Evolutionary conservation across 2,888 invertebrate genomes (phyloP).

Genomic region (Scaptomyza tumidula): DNA sequence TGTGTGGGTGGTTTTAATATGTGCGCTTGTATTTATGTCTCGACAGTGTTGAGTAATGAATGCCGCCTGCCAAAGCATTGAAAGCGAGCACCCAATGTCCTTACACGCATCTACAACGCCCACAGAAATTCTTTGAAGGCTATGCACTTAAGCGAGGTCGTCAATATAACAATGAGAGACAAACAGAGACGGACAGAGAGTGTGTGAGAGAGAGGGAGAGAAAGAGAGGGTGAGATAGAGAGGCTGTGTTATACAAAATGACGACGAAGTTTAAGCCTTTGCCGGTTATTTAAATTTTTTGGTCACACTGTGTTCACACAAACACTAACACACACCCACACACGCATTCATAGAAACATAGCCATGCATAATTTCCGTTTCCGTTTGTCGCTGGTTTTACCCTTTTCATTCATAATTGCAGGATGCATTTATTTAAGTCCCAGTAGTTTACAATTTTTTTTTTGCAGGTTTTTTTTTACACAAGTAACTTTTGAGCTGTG

Average conservation of each 20-base stretch:
- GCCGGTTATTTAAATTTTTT: slow-evolving; percentile 47
- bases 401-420: slow-evolving; percentile 74
- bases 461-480: not conserved
- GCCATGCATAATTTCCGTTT: slow-evolving; percentile 48
- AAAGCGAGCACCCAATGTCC: slow-evolving; percentile 69
- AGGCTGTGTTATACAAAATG: slow-evolving; percentile 44
- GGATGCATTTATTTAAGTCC: slow-evolving; percentile 69
- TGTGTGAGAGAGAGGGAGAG: not conserved
- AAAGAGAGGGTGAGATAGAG: not conserved
- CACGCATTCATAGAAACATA: not conserved
- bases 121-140: slow-evolving; percentile 64
- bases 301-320: slow-evolving; percentile 9
- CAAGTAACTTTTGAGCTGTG: slow-evolving; percentile 29
- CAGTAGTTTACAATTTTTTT: slow-evolving; percentile 1
- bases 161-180: slow-evolving; percentile 37
- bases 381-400: slow-evolving; percentile 40
- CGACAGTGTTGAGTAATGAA: slow-evolving; percentile 75
- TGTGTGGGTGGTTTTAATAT: slow-evolving; percentile 49
- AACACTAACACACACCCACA: slow-evolving; percentile 13
- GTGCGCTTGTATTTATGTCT: slow-evolving; percentile 61
- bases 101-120: slow-evolving; percentile 43
- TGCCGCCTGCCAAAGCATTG: slow-evolving; percentile 63
- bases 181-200: slow-evolving; percentile 5
- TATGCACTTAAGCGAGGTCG: slow-evolving; percentile 76
- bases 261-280: slow-evolving; percentile 53